Conservation (phyloP, 1,140 invertebrate species). For the Daktulosphaira vitifoliae region DNA sequence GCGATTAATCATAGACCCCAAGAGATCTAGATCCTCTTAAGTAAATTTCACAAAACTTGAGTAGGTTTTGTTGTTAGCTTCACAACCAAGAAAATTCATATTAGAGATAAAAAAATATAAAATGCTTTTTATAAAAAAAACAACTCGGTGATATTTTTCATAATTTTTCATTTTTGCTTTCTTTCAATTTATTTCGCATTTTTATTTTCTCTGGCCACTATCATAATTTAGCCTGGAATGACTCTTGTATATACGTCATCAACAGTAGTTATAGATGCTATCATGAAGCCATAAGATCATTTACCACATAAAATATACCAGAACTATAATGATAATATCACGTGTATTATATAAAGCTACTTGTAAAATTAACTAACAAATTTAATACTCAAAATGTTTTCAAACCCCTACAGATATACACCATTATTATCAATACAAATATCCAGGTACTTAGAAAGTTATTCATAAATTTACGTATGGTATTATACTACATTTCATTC, state of each 20-base stretch:
- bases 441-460: too few relatives aligned
- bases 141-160: too few relatives aligned
- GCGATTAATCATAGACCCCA: neutral
- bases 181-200: too few relatives aligned
- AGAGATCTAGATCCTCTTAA: neutral
- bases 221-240: neutral
- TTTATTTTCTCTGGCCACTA: too few relatives aligned
- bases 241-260: slow-evolving; percentile 6
- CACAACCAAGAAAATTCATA: too few relatives aligned
- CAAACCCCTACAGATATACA: neutral
- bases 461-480: too few relatives aligned
- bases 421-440: slow-evolving; percentile 22
- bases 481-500: too few relatives aligned
- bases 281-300: neutral
- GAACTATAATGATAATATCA: slow-evolving; percentile 22
- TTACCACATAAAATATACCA: slow-evolving; percentile 19
- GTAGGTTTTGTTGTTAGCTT: too few relatives aligned
- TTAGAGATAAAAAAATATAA: too few relatives aligned
- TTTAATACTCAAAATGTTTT: slow-evolving; percentile 11
- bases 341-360: neutral
- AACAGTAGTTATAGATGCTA: slow-evolving; percentile 17
- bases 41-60: neutral
- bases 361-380: neutral
- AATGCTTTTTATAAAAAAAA: too few relatives aligned
- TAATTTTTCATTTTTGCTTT: too few relatives aligned